Base-by-base conservation (phyloP, 2,113 vertebrate genomes). In the Nycticryphes semicollaris region DNA sequence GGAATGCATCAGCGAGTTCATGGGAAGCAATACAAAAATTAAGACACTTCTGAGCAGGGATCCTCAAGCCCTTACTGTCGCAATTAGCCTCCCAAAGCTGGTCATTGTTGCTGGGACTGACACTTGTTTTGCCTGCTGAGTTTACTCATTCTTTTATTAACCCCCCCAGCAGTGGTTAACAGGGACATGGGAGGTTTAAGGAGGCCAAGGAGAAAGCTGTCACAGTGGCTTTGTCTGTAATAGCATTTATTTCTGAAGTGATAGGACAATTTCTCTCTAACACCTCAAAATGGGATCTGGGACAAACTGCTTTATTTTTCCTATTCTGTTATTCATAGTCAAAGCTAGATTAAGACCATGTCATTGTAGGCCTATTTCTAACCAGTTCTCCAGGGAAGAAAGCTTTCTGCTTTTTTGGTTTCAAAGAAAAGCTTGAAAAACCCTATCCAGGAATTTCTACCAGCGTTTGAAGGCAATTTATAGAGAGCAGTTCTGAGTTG, bases 91-190 rank as follows among this genome's bases (percentile, higher is more conserved):
- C n/a, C 43, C 43, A 27, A 92, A 37, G 33, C 31, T 70, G 27
- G 39, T 57, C 15, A 6, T 25, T 28, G 14, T 70, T 80, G 33
- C 86, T 92, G 50, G 22, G 73, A 63, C 54, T 67, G 37, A 77
- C 35, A 4, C 31, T 91, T 87, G n/a, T 64, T 23, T 76, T 77
- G 41, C 68, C 68, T 87, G 73, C 80, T 89, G 87, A 43, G 43
- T 92, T 95, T 89, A 78, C 43, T 72, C 8, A 9, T 78, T 87
- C 53, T n/a, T 91, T 89, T 91, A 87, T 94, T 92, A 89, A 56
- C 30, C 19, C 18, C 16, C 43, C 8, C 48, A 64, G 48, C 67
- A 76, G 87, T 30, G 21, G 84, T 68, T 92, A 85, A 56, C 57
- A 54, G 64, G 64, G 53, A 67, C 27, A 31, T 23, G 24, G 86